Evolutionary conservation across 1,140 invertebrate genomes (phyloP), one percentile per base, ranked within the genome.

Genomic region (Bacillus rossius): DNA sequence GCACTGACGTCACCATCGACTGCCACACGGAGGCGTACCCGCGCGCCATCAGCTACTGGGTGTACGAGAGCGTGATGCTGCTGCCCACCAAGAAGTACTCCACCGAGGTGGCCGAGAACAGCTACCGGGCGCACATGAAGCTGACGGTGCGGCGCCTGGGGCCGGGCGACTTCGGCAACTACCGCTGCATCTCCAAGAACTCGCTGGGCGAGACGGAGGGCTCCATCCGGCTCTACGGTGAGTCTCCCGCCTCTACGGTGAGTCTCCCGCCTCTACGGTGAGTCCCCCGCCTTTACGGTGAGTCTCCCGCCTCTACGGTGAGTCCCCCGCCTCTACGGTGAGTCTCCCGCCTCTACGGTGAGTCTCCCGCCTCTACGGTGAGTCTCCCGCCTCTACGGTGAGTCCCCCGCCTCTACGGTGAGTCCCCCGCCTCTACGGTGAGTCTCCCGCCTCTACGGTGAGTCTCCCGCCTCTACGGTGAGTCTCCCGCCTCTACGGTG

Each of bases 21-120:
- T 96, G 94, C 71, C 86, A 92, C 68, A 93, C 92, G 1, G 92
- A 95, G 69, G 92, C 93, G n/a, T 89, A 91, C 75, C 94, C 94
- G 49, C 82, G 89, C 61, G 91, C 91, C 53, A 92, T 94, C 73
- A 94, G 87, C 73, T 94, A 93, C 76, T 96, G 94, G 94, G 87
- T 89, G 25, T 88, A 89, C 68, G 88, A 91, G 64, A 86, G 86
- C 59, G 84, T 89, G 19, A 92, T 92, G 89, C 82, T 92, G 16
- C 75, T 91, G 57, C 86, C 88, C 0, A 89, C 87, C 40, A 89
- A 88, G 64, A 92, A 92, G 69, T 91, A 91, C 69, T 82, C 83
- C 26, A 87, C 87, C 17, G 84, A 85, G 59, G 85, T 82, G 26
- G 81, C 83, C 42, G 89, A 92, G 69, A 89, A 88, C 71, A 89